Evolutionary conservation across 2,888 invertebrate species (phyloP).

Genomic region (Lissocephala sabroskyi): DNA sequence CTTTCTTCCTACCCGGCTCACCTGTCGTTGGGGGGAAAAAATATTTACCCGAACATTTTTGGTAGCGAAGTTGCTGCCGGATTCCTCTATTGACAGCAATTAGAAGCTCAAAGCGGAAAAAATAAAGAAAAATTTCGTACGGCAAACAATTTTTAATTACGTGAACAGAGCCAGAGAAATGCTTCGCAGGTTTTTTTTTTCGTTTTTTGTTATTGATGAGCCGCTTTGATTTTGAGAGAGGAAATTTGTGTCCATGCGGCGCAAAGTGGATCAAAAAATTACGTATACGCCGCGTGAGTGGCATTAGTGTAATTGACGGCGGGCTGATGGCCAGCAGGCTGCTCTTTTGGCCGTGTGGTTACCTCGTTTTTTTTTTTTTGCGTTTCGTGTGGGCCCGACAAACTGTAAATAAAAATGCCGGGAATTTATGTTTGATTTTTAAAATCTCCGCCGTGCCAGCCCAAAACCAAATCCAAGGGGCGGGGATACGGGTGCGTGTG

Average conservation of each 20-base stretch:
- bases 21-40: too few relatives aligned
- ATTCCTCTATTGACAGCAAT: constrained; percentile 54
- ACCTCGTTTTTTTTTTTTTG: too few relatives aligned
- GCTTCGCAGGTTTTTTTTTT: too few relatives aligned
- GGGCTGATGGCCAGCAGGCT: background rate
- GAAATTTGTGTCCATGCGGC: background rate
- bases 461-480: constrained; percentile 30
- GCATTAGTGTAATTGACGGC: constrained; percentile 55
- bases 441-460: background rate
- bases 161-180: too few relatives aligned
- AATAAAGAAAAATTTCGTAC: constrained; percentile 30
- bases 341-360: constrained; percentile 39
- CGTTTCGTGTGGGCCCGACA: constrained; percentile 33
- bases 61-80: background rate
- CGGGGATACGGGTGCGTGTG: constrained; percentile 4
- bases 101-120: constrained; percentile 65
- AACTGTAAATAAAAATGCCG: constrained; percentile 63
- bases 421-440: constrained; percentile 39
- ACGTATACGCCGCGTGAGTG: constrained; percentile 53
- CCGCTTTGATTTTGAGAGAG: constrained; percentile 22
- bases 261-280: constrained; percentile 16
- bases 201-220: constrained; percentile 28
- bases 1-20: too few relatives aligned
- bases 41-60: too few relatives aligned
- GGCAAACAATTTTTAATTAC: constrained; percentile 58